phyloP scores from a whole-genome alignment of 2,113 vertebrate genomes.

The Rhizomys pruinosus region DNA sequence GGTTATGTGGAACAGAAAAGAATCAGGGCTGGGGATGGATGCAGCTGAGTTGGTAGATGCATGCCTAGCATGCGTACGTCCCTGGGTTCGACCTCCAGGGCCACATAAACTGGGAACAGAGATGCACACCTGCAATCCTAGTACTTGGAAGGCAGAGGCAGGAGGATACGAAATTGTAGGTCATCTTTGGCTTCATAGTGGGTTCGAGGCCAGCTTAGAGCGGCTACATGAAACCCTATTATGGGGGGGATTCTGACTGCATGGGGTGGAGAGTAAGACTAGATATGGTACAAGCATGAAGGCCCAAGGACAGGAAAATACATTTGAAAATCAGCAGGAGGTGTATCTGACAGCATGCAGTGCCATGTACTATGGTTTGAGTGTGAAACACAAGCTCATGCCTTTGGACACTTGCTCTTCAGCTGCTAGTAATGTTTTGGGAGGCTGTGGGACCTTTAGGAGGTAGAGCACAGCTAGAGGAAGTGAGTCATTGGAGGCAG shows the following conservation, averaged over 20 bases:
- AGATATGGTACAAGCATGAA: too few relatives aligned
- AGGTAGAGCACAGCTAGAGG: background rate
- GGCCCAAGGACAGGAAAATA: background rate
- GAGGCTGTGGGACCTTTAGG: background rate
- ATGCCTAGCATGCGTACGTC: background rate
- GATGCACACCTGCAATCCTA: background rate
- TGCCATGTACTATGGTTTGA: background rate
- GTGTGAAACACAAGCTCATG: background rate
- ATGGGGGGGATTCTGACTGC: background rate
- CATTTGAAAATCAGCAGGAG: too few relatives aligned
- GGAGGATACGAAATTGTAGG: background rate
- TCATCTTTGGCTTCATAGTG: too few relatives aligned
- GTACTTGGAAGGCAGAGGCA: background rate
- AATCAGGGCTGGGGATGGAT: background rate
- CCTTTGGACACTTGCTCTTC: background rate
- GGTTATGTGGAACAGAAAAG: background rate
- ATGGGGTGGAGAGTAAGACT: background rate
- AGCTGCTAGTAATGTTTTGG: background rate
- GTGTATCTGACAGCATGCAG: fast-evolving
- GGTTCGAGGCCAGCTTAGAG: background rate
- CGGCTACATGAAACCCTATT: background rate
- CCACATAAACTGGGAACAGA: background rate
- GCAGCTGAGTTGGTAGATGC: background rate
- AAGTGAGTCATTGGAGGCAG: background rate
- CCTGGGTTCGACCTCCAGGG: background rate